phyloP scores from a whole-genome alignment of 2,888 invertebrate species.

The Melinaea marsaeus region DNA sequence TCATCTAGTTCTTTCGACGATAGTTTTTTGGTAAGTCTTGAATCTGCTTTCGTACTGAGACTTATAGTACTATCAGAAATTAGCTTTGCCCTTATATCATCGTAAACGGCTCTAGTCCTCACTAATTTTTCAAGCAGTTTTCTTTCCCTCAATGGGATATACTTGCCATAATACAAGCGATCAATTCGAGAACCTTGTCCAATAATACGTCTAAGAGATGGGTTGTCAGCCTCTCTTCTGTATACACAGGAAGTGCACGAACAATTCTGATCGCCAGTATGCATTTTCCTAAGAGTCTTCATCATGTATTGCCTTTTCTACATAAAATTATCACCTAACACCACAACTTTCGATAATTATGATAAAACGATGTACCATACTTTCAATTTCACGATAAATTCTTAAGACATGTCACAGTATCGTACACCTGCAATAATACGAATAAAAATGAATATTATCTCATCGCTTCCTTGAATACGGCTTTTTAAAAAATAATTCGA shows the following conservation, averaged over 20 bases:
- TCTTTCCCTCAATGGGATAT: constrained; percentile 48
- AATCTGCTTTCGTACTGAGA: constrained; percentile 37
- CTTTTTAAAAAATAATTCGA: background rate
- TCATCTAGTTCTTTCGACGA: constrained; percentile 29
- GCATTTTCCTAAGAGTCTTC: constrained; percentile 37
- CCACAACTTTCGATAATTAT: background rate
- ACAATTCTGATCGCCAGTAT: constrained; percentile 39
- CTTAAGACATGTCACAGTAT: constrained; percentile 24
- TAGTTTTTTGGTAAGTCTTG: constrained; percentile 30
- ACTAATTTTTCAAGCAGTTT: constrained; percentile 50
- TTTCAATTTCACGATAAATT: constrained; percentile 15
- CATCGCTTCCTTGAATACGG: too few relatives aligned
- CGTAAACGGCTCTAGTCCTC: constrained; percentile 53
- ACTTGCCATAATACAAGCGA: constrained; percentile 46
- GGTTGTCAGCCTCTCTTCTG: constrained; percentile 43
- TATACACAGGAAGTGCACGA: constrained; percentile 48
- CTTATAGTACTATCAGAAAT: constrained; percentile 43
- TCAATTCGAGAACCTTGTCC: constrained; percentile 44
- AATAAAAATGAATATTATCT: background rate
- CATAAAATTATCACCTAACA: constrained; percentile 13
- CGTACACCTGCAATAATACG: constrained; percentile 23
- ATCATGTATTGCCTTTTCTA: constrained; percentile 41
- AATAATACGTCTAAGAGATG: constrained; percentile 39
- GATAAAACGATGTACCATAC: constrained; percentile 8
- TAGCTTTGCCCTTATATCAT: constrained; percentile 48